phyloP scores from a whole-genome alignment of 2,888 invertebrate species.

The Sycophila texana region DNA sequence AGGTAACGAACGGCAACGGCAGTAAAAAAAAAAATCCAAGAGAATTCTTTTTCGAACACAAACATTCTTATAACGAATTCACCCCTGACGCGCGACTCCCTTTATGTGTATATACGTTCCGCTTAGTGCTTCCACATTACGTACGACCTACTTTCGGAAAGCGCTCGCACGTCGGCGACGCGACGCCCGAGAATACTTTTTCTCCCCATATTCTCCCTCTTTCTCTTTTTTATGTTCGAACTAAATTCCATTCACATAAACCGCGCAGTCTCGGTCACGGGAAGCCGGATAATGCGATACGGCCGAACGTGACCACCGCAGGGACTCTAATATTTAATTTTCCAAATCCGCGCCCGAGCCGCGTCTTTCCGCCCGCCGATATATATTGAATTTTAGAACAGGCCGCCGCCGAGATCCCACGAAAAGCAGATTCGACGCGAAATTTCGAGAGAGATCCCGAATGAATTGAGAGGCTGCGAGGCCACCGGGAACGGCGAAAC shows the following conservation, averaged over 20 bases:
- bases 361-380: neutral
- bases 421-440: too few species aligned
- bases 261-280: conserved; percentile 9
- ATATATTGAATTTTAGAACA: too few species aligned
- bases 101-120: conserved; percentile 17
- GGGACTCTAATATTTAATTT: neutral
- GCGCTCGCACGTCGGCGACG: conserved; percentile 1
- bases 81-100: conserved; percentile 24
- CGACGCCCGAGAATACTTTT: neutral
- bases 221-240: neutral
- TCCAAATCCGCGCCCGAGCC: neutral
- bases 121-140: conserved; percentile 52
- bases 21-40: too few species aligned
- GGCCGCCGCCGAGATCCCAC: too few species aligned
- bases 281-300: too few species aligned
- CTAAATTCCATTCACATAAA: conserved; percentile 23
- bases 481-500: too few species aligned
- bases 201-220: neutral
- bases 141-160: conserved; percentile 51
- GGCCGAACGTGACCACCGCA: neutral
- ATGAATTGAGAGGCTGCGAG: too few species aligned
- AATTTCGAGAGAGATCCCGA: too few species aligned
- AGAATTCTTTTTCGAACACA: neutral
- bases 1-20: too few species aligned
- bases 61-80: conserved; percentile 33